Evolutionary conservation across 2,797 vertebrate genomes (phyloP).

Genomic region (Psittacula echo): DNA sequence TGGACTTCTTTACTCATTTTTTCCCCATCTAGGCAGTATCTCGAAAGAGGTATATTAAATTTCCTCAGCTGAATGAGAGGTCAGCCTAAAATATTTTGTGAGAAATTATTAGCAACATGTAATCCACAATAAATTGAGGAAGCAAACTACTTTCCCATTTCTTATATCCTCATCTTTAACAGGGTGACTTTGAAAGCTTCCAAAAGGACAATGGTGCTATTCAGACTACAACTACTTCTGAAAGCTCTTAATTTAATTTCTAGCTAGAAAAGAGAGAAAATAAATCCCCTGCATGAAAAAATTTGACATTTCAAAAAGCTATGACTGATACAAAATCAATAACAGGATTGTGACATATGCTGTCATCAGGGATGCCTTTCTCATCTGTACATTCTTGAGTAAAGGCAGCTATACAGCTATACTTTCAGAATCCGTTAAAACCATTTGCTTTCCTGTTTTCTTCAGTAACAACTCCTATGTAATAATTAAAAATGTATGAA

Average conservation of each 20-base stretch:
- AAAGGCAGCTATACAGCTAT: background rate
- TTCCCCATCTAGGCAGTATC: conserved; percentile 19
- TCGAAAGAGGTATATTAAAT: conserved; percentile 32
- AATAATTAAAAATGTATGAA: background rate
- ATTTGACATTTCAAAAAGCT: conserved; percentile 15
- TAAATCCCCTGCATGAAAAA: background rate
- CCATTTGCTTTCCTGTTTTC: background rate
- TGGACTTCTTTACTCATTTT: conserved; percentile 36
- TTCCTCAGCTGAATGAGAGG: background rate
- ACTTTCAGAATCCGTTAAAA: background rate
- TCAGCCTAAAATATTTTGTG: conserved; percentile 20
- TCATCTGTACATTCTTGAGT: background rate
- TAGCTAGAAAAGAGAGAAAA: background rate
- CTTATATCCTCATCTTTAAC: background rate
- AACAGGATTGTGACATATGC: background rate
- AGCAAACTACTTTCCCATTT: conserved; percentile 7
- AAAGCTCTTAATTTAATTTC: conserved; percentile 3
- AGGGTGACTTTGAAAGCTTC: conserved; percentile 51
- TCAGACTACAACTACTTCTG: background rate
- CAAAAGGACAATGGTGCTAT: background rate
- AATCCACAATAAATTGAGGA: conserved; percentile 48
- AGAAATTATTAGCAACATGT: conserved; percentile 56
- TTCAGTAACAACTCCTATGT: background rate
- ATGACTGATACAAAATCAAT: background rate
- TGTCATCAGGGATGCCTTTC: background rate